These are phyloP conservation scores for Caerostris darwini DNA, from an alignment of 1,140 invertebrate species.

Conservation along the genomic window DNA sequence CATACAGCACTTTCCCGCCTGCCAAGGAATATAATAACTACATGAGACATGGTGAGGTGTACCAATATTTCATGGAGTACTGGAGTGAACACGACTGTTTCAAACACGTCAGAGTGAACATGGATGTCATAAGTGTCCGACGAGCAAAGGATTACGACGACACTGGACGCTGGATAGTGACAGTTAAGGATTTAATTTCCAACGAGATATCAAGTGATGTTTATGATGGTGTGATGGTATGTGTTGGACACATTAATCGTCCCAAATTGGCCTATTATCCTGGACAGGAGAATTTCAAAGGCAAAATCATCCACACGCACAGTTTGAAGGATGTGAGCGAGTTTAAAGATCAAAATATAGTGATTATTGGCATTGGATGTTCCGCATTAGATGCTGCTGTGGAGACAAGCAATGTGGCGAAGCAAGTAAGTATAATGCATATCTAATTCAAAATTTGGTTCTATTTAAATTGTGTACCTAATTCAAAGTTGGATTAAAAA, in stretches of 20 bases:
- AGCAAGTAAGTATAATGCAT: constrained; percentile 80
- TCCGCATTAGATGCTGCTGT: constrained; percentile 84
- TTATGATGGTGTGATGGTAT: constrained; percentile 82
- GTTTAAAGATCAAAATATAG: constrained; percentile 81
- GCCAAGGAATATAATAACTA: constrained; percentile 81
- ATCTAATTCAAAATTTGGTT: no score
- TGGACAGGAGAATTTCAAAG: constrained; percentile 82
- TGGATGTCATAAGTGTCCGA: constrained; percentile 76
- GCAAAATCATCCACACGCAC: constrained; percentile 83
- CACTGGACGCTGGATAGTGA: constrained; percentile 82
- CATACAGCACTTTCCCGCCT: constrained; percentile 82
- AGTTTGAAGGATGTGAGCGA: constrained; percentile 80
- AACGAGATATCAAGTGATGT: constrained; percentile 78
- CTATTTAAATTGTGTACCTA: no score
- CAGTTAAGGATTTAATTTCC: constrained; percentile 75
- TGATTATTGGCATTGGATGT: constrained; percentile 84
- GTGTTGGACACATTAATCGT: constrained; percentile 80
- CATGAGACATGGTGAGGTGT: constrained; percentile 80
- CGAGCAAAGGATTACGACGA: constrained; percentile 79
- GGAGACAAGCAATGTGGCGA: constrained; percentile 82
- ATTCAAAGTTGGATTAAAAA: no score
- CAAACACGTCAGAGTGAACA: constrained; percentile 80
- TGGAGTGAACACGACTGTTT: constrained; percentile 82
- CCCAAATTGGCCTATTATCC: constrained; percentile 52
- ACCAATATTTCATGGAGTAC: constrained; percentile 82